Evolutionary conservation across 2,113 vertebrate genomes (phyloP), one percentile per base, ranked within the genome.

Genomic region (Colinus virginianus): DNA sequence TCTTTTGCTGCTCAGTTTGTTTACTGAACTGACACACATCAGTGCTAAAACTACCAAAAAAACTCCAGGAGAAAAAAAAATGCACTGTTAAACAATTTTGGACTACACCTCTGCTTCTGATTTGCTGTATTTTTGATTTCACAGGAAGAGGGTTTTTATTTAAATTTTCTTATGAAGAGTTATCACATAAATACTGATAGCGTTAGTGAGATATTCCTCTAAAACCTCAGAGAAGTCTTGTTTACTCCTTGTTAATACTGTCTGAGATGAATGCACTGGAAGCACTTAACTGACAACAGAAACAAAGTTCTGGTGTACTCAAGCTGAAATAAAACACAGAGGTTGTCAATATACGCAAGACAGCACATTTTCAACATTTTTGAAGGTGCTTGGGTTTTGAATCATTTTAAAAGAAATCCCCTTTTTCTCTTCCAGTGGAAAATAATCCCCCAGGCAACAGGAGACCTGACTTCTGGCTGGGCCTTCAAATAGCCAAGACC

Each of bases 181-280:
- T 40, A 62, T 62, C 55, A 84, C 16, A 6, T 58, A 92, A 92
- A 94, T 79, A 71, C 26, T 74, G 59, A 48, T 38, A n/a, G n/a
- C 21, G 20, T 58, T 28, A 49, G 59, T 90, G 63, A 59, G 38
- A 72, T 62, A 46, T 45, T 68, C 51, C 45, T 58, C 28, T 72
- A 51, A 85, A 82, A 58, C 77, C 89, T 74, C 88, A 86, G 62
- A 8, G 48, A 88, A 30, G 45, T 61, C 66, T 93, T 94, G 84
- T 90, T 95, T 96, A 92, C 76, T 82, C 74, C 68, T 55, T 36
- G 58, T 56, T 96, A 90, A 89, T 84, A 11, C 51, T 40, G 17
- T 19, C 36, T 66, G 94, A 87, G 93, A 88, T 75, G 69, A 84
- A 49, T 32, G 14, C 71, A 55, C 84, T 90, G 87, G 79, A 87